Conservation (phyloP, 1,140 invertebrate genomes). For the Drosophila tristis region DNA sequence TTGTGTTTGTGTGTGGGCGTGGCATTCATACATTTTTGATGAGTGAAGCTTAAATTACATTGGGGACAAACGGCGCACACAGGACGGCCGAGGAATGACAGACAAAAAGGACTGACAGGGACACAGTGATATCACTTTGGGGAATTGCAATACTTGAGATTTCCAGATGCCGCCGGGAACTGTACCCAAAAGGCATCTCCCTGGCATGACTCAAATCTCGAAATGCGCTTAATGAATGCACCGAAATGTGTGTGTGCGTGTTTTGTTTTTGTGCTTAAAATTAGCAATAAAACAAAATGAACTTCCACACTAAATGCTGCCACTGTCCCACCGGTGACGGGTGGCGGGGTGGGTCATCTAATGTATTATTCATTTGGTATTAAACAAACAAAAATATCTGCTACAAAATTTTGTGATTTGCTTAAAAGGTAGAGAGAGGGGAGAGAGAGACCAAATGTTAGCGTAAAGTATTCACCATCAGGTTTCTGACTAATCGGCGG, state of each 20-base stretch:
- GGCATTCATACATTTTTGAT: conserved; percentile 35
- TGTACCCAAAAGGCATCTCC: too few relatives aligned
- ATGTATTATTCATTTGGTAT: conserved; percentile 40
- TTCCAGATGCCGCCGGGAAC: too few relatives aligned
- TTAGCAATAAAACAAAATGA: too few relatives aligned
- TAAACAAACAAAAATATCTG: conserved; percentile 1
- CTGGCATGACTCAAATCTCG: too few relatives aligned
- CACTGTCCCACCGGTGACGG: too few relatives aligned
- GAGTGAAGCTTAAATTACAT: conserved; percentile 47
- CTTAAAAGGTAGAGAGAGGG: neutral
- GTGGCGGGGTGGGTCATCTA: conserved; percentile 9
- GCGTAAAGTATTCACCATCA: conserved; percentile 51
- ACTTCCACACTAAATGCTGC: too few relatives aligned
- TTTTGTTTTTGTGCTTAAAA: too few relatives aligned
- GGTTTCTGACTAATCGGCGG: conserved; percentile 75
- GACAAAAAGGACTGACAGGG: neutral
- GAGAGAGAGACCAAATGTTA: neutral
- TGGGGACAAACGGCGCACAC: conserved; percentile 9
- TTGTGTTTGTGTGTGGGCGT: conserved; percentile 14
- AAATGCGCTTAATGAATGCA: too few relatives aligned
- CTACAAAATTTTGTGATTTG: conserved; percentile 29
- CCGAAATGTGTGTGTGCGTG: too few relatives aligned
- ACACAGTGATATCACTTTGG: too few relatives aligned
- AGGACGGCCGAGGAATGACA: neutral
- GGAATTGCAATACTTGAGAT: too few relatives aligned